Conservation (phyloP, 2,888 invertebrate species). For the Drosophila diplacantha region DNA sequence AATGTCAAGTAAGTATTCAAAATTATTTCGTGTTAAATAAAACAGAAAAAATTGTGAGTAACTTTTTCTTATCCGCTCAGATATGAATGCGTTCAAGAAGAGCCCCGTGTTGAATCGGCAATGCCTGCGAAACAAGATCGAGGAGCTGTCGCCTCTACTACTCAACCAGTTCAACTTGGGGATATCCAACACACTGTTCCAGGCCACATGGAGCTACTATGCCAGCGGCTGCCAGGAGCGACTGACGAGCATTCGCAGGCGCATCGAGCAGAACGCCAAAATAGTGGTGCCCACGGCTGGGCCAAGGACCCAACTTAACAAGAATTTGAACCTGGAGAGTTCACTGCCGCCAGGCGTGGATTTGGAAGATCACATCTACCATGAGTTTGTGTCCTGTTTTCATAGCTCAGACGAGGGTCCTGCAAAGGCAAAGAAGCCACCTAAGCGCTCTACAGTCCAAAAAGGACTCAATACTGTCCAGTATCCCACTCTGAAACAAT, state of each 20-base stretch:
- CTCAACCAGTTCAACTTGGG: not conserved
- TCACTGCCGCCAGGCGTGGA: not conserved
- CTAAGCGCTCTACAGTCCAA: not conserved
- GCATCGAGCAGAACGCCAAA: constrained; percentile 34
- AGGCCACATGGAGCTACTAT: constrained; percentile 47
- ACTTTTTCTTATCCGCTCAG: not conserved
- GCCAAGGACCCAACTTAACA: not conserved
- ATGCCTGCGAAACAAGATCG: constrained; percentile 10
- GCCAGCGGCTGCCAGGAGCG: constrained; percentile 42
- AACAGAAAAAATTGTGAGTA: constrained; percentile 7
- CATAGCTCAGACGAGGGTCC: not conserved
- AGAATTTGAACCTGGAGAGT: not conserved
- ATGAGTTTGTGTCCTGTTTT: constrained; percentile 16
- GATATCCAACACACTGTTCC: constrained; percentile 23
- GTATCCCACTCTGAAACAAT: constrained; percentile 1
- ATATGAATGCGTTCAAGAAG: constrained; percentile 8
- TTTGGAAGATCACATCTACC: constrained; percentile 9
- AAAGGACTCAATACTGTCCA: not conserved
- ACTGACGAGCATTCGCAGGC: constrained; percentile 29
- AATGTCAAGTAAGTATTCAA: constrained; percentile 10
- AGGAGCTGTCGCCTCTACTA: constrained; percentile 3
- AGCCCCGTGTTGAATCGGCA: constrained; percentile 9
- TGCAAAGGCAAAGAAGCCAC: not conserved
- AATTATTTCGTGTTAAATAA: constrained; percentile 1
- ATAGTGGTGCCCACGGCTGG: constrained; percentile 2